Conservation (phyloP, 2,113 vertebrate genomes). For the Rhinolophus ferrumequinum region DNA sequence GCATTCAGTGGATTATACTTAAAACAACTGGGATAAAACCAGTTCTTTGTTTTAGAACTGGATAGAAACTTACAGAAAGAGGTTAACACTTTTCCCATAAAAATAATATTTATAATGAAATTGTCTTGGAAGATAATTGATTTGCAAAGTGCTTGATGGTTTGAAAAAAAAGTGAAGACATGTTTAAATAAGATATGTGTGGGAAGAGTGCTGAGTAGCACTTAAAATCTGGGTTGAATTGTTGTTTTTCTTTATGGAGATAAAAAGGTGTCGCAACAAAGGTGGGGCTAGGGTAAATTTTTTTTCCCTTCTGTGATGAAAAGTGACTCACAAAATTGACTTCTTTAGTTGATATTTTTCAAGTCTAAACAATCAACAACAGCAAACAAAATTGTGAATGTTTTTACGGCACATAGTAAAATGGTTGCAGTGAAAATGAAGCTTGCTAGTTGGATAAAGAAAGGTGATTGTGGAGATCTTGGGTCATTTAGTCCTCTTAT, state of each 20-base stretch:
- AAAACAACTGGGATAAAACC: slow-evolving; percentile 26
- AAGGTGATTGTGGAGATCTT: neutral
- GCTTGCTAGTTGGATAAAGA: neutral
- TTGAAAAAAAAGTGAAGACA: neutral
- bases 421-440: neutral
- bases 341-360: slow-evolving; percentile 39
- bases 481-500: neutral
- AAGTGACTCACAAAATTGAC: neutral
- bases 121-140: neutral
- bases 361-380: neutral
- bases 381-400: slow-evolving; percentile 19
- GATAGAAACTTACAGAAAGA: neutral
- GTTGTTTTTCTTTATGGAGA: slow-evolving; percentile 20
- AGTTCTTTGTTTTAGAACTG: neutral
- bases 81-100: slow-evolving; percentile 23
- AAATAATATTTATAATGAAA: slow-evolving; percentile 49
- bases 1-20: neutral
- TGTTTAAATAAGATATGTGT: slow-evolving; percentile 11
- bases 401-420: slow-evolving; percentile 40
- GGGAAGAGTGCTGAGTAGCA: slow-evolving; percentile 15
- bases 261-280: neutral
- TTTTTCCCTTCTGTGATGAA: neutral
- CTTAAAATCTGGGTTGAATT: neutral
- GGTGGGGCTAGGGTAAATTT: neutral
- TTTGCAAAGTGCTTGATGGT: neutral